phyloP scores from a whole-genome alignment of 2,797 vertebrate genomes.

The Sebastes matsubarae region DNA sequence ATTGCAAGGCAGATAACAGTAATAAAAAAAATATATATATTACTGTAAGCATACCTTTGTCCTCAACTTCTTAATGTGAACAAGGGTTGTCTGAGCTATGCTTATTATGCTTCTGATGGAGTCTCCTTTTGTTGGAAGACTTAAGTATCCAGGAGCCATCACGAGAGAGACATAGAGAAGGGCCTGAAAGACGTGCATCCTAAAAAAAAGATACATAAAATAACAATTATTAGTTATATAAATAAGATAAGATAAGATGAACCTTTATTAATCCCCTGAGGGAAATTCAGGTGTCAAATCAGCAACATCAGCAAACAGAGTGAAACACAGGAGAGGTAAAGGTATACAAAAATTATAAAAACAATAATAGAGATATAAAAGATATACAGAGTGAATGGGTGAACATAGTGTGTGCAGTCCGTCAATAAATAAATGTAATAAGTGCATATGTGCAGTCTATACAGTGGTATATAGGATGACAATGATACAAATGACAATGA shows the following conservation, averaged over 20 bases:
- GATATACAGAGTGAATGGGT: no score
- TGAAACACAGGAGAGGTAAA: no score
- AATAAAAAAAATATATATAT: neutral
- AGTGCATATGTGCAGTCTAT: no score
- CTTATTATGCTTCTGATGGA: constrained; percentile 19
- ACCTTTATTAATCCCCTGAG: no score
- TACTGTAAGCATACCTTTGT: constrained; percentile 39
- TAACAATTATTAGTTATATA: neutral
- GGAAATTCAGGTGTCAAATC: no score
- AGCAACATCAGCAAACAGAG: no score
- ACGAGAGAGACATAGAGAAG: constrained; percentile 39
- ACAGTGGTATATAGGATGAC: no score
- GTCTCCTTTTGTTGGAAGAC: constrained; percentile 18
- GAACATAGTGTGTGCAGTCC: no score
- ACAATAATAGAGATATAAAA: no score
- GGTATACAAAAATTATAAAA: no score
- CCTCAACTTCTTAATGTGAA: constrained; percentile 58
- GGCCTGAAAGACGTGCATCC: constrained; percentile 50
- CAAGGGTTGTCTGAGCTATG: constrained; percentile 58
- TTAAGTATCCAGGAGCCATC: constrained; percentile 11
- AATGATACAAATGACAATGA: neutral
- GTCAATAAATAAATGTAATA: no score
- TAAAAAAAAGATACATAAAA: constrained; percentile 7
- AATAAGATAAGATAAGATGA: neutral
- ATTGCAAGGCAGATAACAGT: neutral